These are phyloP conservation scores for Helogale parvula DNA, from an alignment of 2,113 vertebrate genomes.

Conservation along the genomic window DNA sequence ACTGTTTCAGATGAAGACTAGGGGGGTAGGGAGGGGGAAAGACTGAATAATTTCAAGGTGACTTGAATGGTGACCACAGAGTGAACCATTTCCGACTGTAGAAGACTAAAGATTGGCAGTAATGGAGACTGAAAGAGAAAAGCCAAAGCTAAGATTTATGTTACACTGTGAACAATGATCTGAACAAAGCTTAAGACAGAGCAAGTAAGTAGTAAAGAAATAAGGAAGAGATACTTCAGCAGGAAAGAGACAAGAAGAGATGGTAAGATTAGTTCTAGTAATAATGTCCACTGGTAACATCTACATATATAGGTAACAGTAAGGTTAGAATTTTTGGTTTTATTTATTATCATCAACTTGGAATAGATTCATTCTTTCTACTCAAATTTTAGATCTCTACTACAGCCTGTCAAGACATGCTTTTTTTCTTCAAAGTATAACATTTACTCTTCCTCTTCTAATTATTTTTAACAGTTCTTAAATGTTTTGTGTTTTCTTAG, in stretches of 20 bases:
- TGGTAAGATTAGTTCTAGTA: not conserved
- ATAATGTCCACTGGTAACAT: not conserved
- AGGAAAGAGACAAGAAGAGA: not conserved
- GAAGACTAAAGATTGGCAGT: not conserved
- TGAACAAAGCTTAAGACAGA: not conserved
- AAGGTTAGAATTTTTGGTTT: slow-evolving; percentile 36
- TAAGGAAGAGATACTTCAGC: not conserved
- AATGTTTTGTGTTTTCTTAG: slow-evolving; percentile 39
- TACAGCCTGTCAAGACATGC: not conserved
- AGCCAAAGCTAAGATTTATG: not conserved
- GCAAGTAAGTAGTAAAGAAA: slow-evolving; percentile 4
- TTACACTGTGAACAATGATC: not conserved
- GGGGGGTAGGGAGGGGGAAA: not conserved
- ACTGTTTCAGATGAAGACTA: not conserved
- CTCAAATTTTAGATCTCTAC: not conserved
- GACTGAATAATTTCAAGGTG: not conserved
- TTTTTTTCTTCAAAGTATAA: not conserved
- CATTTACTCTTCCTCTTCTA: not conserved
- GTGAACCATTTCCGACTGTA: not conserved
- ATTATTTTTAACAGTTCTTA: slow-evolving; percentile 23
- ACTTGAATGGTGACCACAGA: not conserved
- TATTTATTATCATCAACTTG: not conserved
- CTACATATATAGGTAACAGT: not conserved
- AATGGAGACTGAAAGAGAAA: not conserved
- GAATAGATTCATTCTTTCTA: not conserved